Conservation (phyloP, 2,113 vertebrate genomes). For the Zosterops japonicus region DNA sequence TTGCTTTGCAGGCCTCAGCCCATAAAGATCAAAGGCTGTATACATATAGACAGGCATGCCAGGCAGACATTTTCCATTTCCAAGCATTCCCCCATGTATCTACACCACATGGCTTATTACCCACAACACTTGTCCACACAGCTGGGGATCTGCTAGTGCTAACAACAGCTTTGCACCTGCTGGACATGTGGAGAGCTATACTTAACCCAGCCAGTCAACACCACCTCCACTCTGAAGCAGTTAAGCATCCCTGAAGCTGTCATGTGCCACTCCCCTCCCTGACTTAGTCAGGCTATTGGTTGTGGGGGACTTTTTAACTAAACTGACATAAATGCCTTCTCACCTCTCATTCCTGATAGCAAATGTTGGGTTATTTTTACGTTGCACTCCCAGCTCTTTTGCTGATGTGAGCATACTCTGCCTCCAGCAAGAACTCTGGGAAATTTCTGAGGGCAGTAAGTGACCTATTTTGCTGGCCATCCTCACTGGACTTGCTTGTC, state of each 20-base stretch:
- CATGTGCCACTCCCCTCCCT: not conserved
- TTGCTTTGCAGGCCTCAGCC: not conserved
- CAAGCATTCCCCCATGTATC: not conserved
- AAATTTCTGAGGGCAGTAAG: not conserved
- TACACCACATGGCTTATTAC: not conserved
- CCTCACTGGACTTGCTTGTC: not conserved
- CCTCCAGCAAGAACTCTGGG: not conserved
- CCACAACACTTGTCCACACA: constrained; percentile 50
- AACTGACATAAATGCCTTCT: constrained; percentile 13
- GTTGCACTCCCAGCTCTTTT: not conserved
- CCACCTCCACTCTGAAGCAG: not conserved
- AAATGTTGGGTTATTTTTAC: constrained; percentile 25
- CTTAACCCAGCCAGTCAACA: constrained; percentile 51
- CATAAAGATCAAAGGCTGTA: not conserved
- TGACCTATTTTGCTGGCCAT: not conserved
- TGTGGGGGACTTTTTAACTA: not conserved
- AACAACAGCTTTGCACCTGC: constrained; percentile 63
- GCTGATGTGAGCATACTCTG: not conserved
- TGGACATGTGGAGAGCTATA: constrained; percentile 44
- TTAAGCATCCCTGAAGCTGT: not conserved
- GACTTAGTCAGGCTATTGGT: not conserved
- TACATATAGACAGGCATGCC: not conserved
- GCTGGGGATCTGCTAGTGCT: constrained; percentile 20
- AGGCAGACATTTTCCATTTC: constrained; percentile 14
- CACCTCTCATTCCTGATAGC: constrained; percentile 12